Evolutionary conservation across 2,888 invertebrate genomes (phyloP), one percentile per base, ranked within the genome.

Genomic region (Acleris holmiana): DNA sequence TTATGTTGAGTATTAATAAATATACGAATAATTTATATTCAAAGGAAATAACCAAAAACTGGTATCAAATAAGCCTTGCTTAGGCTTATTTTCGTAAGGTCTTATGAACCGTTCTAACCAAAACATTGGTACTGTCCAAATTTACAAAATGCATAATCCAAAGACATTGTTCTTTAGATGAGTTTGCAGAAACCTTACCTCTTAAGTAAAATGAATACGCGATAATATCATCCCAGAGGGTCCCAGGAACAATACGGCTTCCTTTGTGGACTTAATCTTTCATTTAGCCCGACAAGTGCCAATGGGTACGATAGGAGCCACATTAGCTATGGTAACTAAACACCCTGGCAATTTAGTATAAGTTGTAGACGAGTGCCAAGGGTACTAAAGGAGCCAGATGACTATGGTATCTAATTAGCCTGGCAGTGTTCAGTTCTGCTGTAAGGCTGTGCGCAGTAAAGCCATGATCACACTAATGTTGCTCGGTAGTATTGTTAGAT

Each of bases 151-250:
- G 61, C 48, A 19, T 55, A 61, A 61, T 56, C 55, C 61, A 15
- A 56, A 49, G 61, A 55, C 61, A 49, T 55, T 29, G 49, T 61
- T n/a, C n/a, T 40, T 2, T 41, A 21, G 25, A 61, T 61, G 61
- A 44, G 49, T 25, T 61, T 49, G 41, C 21, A 48, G 29, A 49
- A 61, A 49, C 49, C 29, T 29, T 29, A 8, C 8, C 50, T 47
- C 61, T 56, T 55, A 56, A 41, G 41, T 10, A 41, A 25, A 23
- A 51, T 50, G 44, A 41, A 61, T 44, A 21, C 19, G 29, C 7
- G 50, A 21, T 55, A 56, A 50, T 49, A 62, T 56, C 62, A 46
- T 46, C 56, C 50, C 50, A 4, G 62, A 29, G 56, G 62, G 44
- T 44, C 25, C 13, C 8, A 18, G 48, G 21, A 49, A 29, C 61